Base-by-base conservation (phyloP, 2,797 vertebrate species). In the Tapirus indicus region DNA sequence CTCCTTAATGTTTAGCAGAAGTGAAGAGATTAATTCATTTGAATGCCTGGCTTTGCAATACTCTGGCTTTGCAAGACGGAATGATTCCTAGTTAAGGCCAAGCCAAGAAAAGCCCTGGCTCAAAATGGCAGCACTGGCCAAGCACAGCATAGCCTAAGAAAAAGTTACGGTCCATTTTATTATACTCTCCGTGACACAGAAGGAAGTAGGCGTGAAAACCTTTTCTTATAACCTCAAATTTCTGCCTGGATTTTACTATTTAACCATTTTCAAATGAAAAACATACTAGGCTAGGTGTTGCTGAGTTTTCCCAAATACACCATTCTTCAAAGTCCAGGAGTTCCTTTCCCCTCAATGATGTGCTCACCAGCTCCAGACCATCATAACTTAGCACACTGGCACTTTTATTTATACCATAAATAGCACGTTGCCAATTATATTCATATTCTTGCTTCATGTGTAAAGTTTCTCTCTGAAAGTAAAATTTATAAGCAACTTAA, bases 261-360 rank as follows among this genome's bases (percentile, higher is more conserved):
- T 54, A 88, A 68, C 14, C 44, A 58, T 49, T 91, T 74, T 88
- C 38, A 82, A 92, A 52, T 79, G 29, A 69, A 88, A 93, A 94
- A 75, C 69, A 8, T 71, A 72, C 87, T 9, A 69, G 56, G 4
- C 8, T 29, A 41, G 4, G 47, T 77, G 17, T 72, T 71, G 35
- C 47, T 54, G 23, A 35, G 16, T 91, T 94, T 79, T 75, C 56
- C 38, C 91, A 60, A 93, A 56, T 20, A 44, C 1, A 23, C 62
- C n/a, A 29, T 77, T 94, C 49, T 85, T 96, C 85, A 23, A 92
- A 93, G 64, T 77, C 49, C 35, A 79, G 14, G 27, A 88, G 29
- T 69, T 87, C 17, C 41, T 56, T 75, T 77, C 60, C 95, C 78
- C 16, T 84, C 47, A 29, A 2, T 10, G 49, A 88, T 25, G 10